Base-by-base conservation (phyloP, 2,888 invertebrate genomes). In the Nasonia oneida region DNA sequence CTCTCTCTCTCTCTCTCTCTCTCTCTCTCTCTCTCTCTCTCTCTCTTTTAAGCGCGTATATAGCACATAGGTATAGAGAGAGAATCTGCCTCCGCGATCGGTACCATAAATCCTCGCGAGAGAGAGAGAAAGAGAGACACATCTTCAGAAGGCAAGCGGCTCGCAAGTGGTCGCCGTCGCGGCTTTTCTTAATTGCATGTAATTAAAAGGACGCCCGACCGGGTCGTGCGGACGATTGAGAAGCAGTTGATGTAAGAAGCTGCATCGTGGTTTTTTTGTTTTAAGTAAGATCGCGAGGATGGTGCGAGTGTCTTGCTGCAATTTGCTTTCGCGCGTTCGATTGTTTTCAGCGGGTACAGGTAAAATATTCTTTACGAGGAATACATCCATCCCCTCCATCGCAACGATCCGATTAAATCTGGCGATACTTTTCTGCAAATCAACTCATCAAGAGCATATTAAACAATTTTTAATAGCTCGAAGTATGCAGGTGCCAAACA, bases 131-230 rank as follows among this genome's bases (percentile, higher is more conserved):
- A 23, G 37, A 23, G 37, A 23, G 37, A 47, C 73, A 47, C 73
- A 47, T 73, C 47, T 64, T 47, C 42, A 47, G 70, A 42, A 14
- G 70, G 33, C 50, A 37, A 50, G 23, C 53, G 29, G 14, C 10
- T 29, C 67, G 67, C 64, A 29, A 29, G 29, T 23, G 47, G 42
- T 42, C 57, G 37, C 74, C n/a, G 29, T 39, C 47, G 74, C 53
- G 85, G 57, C 53, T 78, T 74, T 75, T 80, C 86, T 86, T 83
- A 83, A 86, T 86, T 83, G 64, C 76, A 39, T 29, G 80, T 83
- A 86, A 86, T 86, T 86, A 86, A 86, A 83, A 77, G 71, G 74
- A 23, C 50, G 29, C 37, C 75, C 15, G 39, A 6, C 81, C 70
- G 50, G n/a, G n/a, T 74, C 15, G 74, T 12, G 74, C 5, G 67